Conservation (phyloP, 2,113 vertebrate genomes). For the Himantopus leucocephalus region DNA sequence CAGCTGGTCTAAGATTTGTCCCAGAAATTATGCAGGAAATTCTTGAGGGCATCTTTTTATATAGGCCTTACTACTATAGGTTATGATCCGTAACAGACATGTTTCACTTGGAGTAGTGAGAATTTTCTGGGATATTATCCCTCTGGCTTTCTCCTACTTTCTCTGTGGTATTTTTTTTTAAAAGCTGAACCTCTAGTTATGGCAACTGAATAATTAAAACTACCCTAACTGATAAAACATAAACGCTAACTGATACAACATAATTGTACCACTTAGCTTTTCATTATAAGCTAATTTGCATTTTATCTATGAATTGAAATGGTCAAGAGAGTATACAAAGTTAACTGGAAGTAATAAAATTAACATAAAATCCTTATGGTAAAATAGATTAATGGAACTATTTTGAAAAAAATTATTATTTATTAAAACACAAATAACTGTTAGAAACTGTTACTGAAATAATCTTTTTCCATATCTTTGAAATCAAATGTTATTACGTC, state of each 20-base stretch:
- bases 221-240: neutral
- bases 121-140: neutral
- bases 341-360: neutral
- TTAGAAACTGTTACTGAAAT: neutral
- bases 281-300: neutral
- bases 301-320: neutral
- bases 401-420: neutral
- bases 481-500: neutral
- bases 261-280: neutral
- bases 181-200: neutral
- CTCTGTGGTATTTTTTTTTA: neutral
- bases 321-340: neutral
- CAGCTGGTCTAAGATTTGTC: neutral
- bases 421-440: neutral
- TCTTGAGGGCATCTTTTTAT: neutral
- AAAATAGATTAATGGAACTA: neutral
- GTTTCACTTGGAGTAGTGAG: neutral
- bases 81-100: neutral
- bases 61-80: neutral
- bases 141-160: neutral
- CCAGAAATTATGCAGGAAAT: neutral
- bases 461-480: neutral
- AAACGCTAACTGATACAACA: neutral
- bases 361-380: neutral
- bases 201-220: neutral